A percentile compares a stretch with the other conserved stretches of the same genome.
phyloP scores from a whole-genome alignment of 2,888 invertebrate genomes.

The Polietes domitor region DNA sequence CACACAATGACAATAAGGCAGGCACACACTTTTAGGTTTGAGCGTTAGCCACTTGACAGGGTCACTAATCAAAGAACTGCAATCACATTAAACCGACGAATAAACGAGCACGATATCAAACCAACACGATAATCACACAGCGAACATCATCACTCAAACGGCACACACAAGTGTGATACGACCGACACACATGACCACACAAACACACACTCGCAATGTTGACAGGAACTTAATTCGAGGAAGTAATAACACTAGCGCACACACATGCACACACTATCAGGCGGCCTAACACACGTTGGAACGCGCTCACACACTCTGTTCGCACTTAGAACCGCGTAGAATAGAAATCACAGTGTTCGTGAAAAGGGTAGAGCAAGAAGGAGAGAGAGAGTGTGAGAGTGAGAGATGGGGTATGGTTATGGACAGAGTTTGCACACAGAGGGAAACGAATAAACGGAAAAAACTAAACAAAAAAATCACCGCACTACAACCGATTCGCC shows the following conservation, averaged over 20 bases:
- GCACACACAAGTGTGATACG: not conserved
- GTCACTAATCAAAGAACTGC: conserved; percentile 49
- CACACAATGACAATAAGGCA: not conserved
- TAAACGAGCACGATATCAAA: not conserved
- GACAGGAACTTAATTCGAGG: conserved; percentile 55
- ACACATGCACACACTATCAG: too few species aligned
- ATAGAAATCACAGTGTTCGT: not conserved
- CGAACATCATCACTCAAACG: conserved; percentile 29
- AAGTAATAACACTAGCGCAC: conserved; percentile 46
- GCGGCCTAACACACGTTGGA: too few species aligned
- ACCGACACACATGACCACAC: conserved; percentile 6
- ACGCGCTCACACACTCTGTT: not conserved
- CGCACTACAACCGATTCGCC: conserved; percentile 39
- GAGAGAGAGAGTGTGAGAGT: not conserved
- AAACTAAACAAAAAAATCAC: conserved; percentile 48
- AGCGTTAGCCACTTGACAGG: conserved; percentile 46
- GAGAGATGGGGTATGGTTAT: not conserved
- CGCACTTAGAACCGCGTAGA: not conserved
- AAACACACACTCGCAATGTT: not conserved
- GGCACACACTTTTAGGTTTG: not conserved
- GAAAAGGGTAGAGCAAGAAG: not conserved
- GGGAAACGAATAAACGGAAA: conserved; percentile 42
- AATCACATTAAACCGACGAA: conserved; percentile 48
- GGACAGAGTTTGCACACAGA: too few species aligned
- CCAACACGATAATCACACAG: conserved; percentile 30